Percentiles rank a stretch among this genome's conserved stretches.
phyloP scores from a whole-genome alignment of 2,888 invertebrate species.

The Drosophila macrospina region DNA sequence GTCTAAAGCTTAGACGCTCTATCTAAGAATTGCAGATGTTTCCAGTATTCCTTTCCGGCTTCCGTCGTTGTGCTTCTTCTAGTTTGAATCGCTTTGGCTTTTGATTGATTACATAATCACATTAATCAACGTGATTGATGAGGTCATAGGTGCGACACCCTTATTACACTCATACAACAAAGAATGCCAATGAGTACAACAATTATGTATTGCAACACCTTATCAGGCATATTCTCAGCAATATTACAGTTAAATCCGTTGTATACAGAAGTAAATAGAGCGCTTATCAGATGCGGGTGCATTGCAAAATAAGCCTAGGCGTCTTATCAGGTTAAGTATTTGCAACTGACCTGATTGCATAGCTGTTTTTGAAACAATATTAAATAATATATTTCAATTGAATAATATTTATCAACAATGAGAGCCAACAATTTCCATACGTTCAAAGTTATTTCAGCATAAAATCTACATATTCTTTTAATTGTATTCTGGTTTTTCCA shows the following conservation, averaged over 20 bases:
- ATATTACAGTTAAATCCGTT: constrained; percentile 10
- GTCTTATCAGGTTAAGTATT: constrained; percentile 10
- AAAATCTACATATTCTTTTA: neutral
- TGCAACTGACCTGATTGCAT: constrained; percentile 23
- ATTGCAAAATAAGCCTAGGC: constrained; percentile 12
- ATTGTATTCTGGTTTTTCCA: constrained; percentile 9
- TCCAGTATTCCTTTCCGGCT: neutral
- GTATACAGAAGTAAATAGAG: constrained; percentile 29
- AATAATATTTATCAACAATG: too few species aligned
- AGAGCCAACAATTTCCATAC: too few species aligned
- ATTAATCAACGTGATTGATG: constrained; percentile 13
- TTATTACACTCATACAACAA: constrained; percentile 8
- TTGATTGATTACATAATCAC: neutral
- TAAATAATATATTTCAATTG: too few species aligned
- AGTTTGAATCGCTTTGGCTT: neutral
- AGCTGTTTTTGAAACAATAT: neutral
- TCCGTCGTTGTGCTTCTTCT: too few species aligned
- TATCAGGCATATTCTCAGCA: constrained; percentile 5
- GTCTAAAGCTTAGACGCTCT: too few species aligned
- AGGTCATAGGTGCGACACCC: neutral
- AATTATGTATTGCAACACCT: constrained; percentile 1
- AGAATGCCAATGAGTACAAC: neutral
- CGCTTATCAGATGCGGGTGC: constrained; percentile 13
- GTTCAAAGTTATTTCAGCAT: neutral
- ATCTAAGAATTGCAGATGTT: neutral